Percentiles rank a stretch among this genome's conserved stretches.
Evolutionary conservation across 2,888 invertebrate species (phyloP).

Genomic region (Rhamnusium bicolor): DNA sequence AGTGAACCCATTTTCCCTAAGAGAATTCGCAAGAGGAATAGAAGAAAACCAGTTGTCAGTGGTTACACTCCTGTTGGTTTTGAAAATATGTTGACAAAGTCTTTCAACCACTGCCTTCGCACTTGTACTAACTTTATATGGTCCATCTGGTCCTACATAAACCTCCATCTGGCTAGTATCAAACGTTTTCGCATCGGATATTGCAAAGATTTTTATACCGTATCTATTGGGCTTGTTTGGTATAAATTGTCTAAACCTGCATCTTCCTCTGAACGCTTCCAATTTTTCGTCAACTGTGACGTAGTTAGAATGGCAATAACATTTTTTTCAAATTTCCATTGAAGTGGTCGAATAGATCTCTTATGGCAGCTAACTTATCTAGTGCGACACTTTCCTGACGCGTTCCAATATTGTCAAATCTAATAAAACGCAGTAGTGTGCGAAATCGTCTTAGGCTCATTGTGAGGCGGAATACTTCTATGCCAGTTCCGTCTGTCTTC

Average conservation of each 20-base stretch:
- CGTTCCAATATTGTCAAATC: slow-evolving; percentile 25
- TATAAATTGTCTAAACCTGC: not conserved
- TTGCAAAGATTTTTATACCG: slow-evolving; percentile 1
- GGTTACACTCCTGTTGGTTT: not conserved
- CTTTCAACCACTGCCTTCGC: not conserved
- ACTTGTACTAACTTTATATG: not conserved
- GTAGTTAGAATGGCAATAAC: not conserved
- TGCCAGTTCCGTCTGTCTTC: slow-evolving; percentile 30
- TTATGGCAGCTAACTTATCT: slow-evolving; percentile 15
- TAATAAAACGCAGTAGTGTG: no score
- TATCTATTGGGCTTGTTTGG: slow-evolving; percentile 5
- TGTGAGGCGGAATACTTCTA: slow-evolving; percentile 14
- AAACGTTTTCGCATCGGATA: slow-evolving; percentile 2
- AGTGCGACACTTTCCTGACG: slow-evolving; percentile 11
- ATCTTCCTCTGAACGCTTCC: not conserved
- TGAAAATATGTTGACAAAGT: not conserved
- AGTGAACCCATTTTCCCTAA: not conserved
- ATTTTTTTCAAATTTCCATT: slow-evolving; percentile 10
- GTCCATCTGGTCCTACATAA: slow-evolving; percentile 2
- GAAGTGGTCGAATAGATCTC: slow-evolving; percentile 10
- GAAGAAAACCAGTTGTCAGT: not conserved
- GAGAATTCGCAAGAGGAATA: not conserved
- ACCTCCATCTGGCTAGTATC: not conserved
- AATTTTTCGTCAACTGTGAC: not conserved
- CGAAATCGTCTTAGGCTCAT: slow-evolving; percentile 20